phyloP scores from a whole-genome alignment of 1,140 invertebrate species.

The Wiebesia pumilae region DNA sequence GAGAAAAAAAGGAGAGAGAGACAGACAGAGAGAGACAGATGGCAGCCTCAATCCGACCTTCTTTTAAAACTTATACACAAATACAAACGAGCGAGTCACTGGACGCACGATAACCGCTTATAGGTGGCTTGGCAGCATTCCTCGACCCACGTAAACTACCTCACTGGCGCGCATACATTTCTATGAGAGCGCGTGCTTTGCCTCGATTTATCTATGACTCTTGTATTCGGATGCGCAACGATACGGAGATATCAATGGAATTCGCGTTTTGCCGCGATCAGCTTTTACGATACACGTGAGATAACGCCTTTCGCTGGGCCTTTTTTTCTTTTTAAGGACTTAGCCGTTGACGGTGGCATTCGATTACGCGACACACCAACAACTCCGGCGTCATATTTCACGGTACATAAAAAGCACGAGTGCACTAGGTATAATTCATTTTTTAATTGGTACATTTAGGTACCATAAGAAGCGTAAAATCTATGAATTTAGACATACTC shows the following conservation, averaged over 20 bases:
- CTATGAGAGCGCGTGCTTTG: neutral
- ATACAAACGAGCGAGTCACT: neutral
- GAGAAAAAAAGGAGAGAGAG: neutral
- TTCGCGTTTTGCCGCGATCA: neutral
- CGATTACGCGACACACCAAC: neutral
- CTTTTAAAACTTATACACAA: constrained; percentile 11
- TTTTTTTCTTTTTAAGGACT: too few relatives aligned
- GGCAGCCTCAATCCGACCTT: constrained; percentile 26
- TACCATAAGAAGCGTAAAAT: too few relatives aligned
- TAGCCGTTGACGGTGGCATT: neutral
- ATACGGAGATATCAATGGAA: neutral
- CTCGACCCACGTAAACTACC: constrained; percentile 18
- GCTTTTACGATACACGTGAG: neutral
- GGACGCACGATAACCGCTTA: neutral
- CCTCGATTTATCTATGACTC: neutral
- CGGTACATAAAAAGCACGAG: neutral
- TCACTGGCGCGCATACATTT: neutral
- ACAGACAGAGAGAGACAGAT: neutral
- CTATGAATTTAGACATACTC: too few relatives aligned
- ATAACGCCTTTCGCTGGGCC: too few relatives aligned
- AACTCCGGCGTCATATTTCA: neutral
- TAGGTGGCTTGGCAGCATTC: constrained; percentile 24
- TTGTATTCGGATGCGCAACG: neutral
- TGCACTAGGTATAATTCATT: too few relatives aligned
- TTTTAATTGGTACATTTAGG: too few relatives aligned